phyloP scores from a whole-genome alignment of 2,797 vertebrate species.

The Coluber constrictor region DNA sequence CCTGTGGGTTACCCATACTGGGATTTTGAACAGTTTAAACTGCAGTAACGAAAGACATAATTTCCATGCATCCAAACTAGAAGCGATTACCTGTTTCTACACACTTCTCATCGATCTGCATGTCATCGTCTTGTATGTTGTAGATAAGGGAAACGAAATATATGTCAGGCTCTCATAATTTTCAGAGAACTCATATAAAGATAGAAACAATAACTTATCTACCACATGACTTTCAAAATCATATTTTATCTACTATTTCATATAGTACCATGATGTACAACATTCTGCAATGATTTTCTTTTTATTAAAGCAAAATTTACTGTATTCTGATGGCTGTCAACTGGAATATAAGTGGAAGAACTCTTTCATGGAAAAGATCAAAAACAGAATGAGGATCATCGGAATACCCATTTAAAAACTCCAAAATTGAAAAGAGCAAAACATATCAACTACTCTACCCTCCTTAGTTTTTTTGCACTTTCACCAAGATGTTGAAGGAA shows the following conservation, averaged over 20 bases:
- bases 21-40: neutral
- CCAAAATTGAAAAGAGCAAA: neutral
- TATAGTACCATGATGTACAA: neutral
- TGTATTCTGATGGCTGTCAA: neutral
- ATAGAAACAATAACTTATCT: neutral
- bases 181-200: conserved; percentile 2
- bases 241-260: conserved; percentile 25
- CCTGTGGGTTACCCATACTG: neutral
- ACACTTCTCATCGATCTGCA: conserved; percentile 88
- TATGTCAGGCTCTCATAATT: conserved; percentile 21
- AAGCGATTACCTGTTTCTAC: conserved; percentile 87
- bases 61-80: neutral
- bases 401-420: neutral
- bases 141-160: conserved; percentile 20
- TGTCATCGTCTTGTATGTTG: conserved; percentile 80
- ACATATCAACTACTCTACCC: neutral
- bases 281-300: neutral
- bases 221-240: conserved; percentile 5
- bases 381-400: neutral
- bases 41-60: conserved; percentile 1
- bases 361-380: neutral
- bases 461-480: neutral
- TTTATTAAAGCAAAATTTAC: conserved; percentile 11
- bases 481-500: neutral
- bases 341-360: neutral